A percentile compares a stretch with the other conserved stretches of the same genome.
phyloP scores from a whole-genome alignment of 2,113 vertebrate genomes.

The Drymodes brunneopygia region DNA sequence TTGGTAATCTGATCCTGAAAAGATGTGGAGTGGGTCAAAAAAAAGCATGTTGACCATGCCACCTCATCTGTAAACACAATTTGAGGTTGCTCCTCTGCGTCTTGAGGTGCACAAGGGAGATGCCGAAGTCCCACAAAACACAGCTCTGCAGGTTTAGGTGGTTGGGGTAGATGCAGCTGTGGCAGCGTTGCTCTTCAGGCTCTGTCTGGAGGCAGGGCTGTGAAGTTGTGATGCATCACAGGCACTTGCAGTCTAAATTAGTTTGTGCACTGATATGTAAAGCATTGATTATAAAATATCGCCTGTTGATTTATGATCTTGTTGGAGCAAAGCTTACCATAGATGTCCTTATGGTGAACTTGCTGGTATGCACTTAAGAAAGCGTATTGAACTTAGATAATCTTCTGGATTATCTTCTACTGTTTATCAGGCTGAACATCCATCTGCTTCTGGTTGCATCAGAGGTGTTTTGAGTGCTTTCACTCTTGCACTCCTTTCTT shows the following conservation, averaged over 20 bases:
- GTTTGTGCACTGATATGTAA: neutral
- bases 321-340: neutral
- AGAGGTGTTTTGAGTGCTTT: neutral
- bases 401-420: neutral
- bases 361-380: neutral
- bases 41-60: fast-evolving
- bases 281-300: neutral
- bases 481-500: neutral
- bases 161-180: neutral
- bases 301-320: neutral
- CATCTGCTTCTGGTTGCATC: neutral
- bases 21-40: neutral
- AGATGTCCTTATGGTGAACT: neutral
- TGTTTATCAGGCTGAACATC: neutral
- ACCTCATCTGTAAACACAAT: neutral
- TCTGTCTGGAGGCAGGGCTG: neutral
- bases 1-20: neutral
- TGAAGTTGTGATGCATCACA: neutral
- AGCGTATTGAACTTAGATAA: neutral
- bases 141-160: too few relatives aligned
- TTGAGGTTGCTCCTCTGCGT: fast-evolving
- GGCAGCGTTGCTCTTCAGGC: fast-evolving
- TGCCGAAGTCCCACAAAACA: fast-evolving
- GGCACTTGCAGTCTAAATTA: neutral
- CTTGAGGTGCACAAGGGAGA: fast-evolving